A percentile compares a stretch with the other conserved stretches of the same genome.
phyloP scores from a whole-genome alignment of 2,797 vertebrate species.

The Dermochelys coriacea region DNA sequence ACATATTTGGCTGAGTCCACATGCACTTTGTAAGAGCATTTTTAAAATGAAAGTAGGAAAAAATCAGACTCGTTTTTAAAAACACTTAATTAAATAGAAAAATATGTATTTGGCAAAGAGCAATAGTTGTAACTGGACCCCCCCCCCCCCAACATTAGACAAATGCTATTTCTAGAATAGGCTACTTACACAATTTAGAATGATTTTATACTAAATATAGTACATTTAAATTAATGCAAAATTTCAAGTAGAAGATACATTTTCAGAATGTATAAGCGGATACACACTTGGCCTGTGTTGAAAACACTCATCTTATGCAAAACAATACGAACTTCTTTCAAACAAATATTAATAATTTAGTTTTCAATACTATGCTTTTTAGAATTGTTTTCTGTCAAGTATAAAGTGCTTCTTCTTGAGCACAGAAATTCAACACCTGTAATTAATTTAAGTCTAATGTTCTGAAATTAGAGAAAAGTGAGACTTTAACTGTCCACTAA shows the following conservation, averaged over 20 bases:
- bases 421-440: not conserved
- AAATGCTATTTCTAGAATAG: not conserved
- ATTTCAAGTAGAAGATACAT: not conserved
- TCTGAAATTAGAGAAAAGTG: not conserved
- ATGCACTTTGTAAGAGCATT: not conserved
- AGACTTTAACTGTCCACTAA: not conserved
- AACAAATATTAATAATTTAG: not conserved
- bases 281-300: not conserved
- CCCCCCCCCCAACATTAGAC: accelerated
- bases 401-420: not conserved
- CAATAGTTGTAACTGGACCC: not conserved
- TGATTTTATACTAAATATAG: not conserved
- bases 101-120: not conserved
- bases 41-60: not conserved
- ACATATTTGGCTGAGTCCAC: not conserved
- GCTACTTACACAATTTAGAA: not conserved
- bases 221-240: not conserved
- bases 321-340: not conserved
- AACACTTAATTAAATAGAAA: not conserved
- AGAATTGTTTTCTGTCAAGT: not conserved
- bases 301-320: not conserved
- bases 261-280: not conserved
- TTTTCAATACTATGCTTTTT: not conserved
- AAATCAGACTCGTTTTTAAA: not conserved
- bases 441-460: not conserved